Percentiles rank a stretch among this genome's conserved stretches.
phyloP scores from a whole-genome alignment of 2,113 vertebrate species.

The Hemiscyllium ocellatum region DNA sequence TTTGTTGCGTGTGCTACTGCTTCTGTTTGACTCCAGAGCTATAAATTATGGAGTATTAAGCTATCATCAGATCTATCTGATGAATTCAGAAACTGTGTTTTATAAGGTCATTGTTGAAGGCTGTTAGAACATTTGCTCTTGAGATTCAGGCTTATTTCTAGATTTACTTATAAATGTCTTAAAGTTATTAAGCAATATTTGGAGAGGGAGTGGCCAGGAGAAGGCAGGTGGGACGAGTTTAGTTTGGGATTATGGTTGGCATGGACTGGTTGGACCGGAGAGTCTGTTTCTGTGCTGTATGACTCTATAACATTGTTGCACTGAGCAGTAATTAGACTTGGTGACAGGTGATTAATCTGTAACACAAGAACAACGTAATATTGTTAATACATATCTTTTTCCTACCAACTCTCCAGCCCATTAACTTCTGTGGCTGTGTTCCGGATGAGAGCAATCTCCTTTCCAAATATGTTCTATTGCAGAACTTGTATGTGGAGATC shows the following conservation, averaged over 20 bases:
- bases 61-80: background rate
- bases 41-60: background rate
- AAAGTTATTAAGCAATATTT: too few relatives aligned
- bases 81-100: background rate
- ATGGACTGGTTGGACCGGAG: too few relatives aligned
- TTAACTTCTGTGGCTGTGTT: background rate
- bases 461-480: background rate
- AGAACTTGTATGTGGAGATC: background rate
- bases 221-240: too few relatives aligned
- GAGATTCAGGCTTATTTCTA: too few relatives aligned
- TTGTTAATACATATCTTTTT: background rate
- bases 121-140: background rate
- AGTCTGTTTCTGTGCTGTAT: too few relatives aligned
- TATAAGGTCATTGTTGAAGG: background rate
- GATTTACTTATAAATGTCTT: too few relatives aligned
- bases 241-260: too few relatives aligned
- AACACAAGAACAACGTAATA: background rate
- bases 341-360: too few relatives aligned
- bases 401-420: background rate
- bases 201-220: too few relatives aligned
- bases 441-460: background rate
- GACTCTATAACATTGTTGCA: background rate
- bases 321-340: background rate
- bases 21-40: background rate
- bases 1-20: background rate